Conservation (phyloP, 30 jellyfish, hydroid and myxozoan genomes). For the Aurelia aurita region DNA sequence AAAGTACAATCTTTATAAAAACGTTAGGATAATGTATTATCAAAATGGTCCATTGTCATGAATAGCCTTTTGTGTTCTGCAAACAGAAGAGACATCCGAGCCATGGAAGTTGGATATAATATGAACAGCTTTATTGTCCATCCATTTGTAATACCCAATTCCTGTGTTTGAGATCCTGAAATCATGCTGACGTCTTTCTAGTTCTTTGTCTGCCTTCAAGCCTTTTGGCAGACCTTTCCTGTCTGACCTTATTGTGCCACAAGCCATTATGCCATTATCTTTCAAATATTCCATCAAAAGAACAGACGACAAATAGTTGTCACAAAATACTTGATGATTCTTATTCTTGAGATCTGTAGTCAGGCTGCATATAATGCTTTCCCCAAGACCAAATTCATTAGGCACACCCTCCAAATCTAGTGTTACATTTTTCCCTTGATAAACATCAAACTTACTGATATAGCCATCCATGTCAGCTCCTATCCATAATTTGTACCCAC, state of each 20-base stretch:
- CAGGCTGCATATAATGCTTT: slow-evolving; percentile 53
- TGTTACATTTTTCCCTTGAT: slow-evolving; percentile 73
- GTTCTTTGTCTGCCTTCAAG: slow-evolving; percentile 64
- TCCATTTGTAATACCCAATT: slow-evolving; percentile 63
- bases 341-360: slow-evolving; percentile 49
- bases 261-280: slow-evolving; percentile 21
- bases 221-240: slow-evolving; percentile 58
- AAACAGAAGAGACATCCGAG: slow-evolving; percentile 38
- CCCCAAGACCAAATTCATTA: slow-evolving; percentile 68
- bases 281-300: slow-evolving; percentile 59
- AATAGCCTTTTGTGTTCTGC: slow-evolving; percentile 56
- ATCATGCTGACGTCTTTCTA: slow-evolving; percentile 67
- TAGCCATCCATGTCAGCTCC: slow-evolving; percentile 88
- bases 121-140: slow-evolving; percentile 75
- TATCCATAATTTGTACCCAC: slow-evolving; percentile 85
- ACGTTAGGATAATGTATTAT: too few relatives aligned
- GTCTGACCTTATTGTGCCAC: slow-evolving; percentile 67
- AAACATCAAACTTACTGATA: slow-evolving; percentile 69
- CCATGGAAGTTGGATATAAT: slow-evolving; percentile 76
- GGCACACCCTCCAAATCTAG: slow-evolving; percentile 61
- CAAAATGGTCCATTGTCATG: slow-evolving; percentile 5
- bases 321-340: slow-evolving; percentile 65
- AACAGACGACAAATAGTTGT: slow-evolving; percentile 69
- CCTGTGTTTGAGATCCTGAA: slow-evolving; percentile 50
- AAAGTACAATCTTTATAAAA: too few relatives aligned